phyloP scores from a whole-genome alignment of 1,140 invertebrate genomes.

The Brachionus koreanus region DNA sequence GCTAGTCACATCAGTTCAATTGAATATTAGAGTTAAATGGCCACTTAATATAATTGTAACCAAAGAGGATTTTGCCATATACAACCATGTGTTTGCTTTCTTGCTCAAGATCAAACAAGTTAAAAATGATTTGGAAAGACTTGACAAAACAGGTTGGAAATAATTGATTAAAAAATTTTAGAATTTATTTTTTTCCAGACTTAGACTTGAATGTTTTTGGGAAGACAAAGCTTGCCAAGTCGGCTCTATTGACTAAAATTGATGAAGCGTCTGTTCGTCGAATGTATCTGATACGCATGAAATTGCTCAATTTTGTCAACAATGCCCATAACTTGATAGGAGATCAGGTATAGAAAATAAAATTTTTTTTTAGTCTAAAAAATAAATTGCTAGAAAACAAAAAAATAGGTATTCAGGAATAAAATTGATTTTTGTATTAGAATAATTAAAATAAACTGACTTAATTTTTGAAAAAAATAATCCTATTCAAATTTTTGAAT shows the following conservation, averaged over 20 bases:
- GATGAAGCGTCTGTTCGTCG: conserved; percentile 1
- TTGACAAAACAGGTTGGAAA: conserved; percentile 9
- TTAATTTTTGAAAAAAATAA: too few relatives aligned
- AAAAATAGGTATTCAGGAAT: too few relatives aligned
- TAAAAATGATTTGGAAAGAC: conserved; percentile 31
- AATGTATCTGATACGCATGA: conserved; percentile 34
- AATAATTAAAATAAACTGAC: too few relatives aligned
- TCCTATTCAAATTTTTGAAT: too few relatives aligned
- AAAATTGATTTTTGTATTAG: too few relatives aligned
- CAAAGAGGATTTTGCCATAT: not conserved
- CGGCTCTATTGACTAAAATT: not conserved
- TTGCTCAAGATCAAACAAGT: conserved; percentile 24
- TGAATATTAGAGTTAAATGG: conserved; percentile 12
- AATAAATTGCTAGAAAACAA: not conserved
- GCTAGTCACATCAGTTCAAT: not conserved
- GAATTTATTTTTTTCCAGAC: not conserved
- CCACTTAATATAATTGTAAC: conserved; percentile 28
- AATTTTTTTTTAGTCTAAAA: not conserved
- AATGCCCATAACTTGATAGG: conserved; percentile 33
- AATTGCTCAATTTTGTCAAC: conserved; percentile 34
- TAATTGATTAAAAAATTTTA: too few relatives aligned
- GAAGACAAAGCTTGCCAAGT: not conserved
- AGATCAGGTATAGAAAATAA: conserved; percentile 7
- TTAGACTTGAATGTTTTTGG: conserved; percentile 1
- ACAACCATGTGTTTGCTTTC: conserved; percentile 28